Evolutionary conservation across 1,140 invertebrate genomes (phyloP), one percentile per base, ranked within the genome.

Genomic region (Dendroctonus valens): DNA sequence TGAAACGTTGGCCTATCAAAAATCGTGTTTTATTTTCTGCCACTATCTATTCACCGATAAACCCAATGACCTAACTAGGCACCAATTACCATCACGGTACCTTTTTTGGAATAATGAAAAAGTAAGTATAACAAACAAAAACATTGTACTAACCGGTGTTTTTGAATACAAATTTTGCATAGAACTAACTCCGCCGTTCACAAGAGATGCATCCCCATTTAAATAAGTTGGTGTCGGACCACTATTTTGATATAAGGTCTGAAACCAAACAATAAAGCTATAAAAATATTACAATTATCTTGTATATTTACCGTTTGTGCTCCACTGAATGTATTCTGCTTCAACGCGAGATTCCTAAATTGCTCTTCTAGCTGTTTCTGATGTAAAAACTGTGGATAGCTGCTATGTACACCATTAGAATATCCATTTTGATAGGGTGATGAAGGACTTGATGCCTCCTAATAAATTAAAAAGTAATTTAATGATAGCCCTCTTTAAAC

Each of bases 311-410:
- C 66, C 52, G 66, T 68, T 62, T 68, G 66, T 41, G 66, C 44
- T 48, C 54, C 66, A 46, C 48, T 40, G 11, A 58, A 68, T 64
- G 55, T 57, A 50, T 70, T 52, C 44, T 75, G 73, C 66, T 74
- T 74, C 12, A 72, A 26, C 14, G 67, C 65, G 58, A 75, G 61
- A 67, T 74, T 73, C 44, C 76, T 57, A 8, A 78, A 52, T 57
- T 75, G 74, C 59, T 76, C 75, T 60, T 78, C 75, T 42, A 78
- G 54, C 52, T 78, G 75, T 65, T 75, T 72, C 57, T 78, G 77
- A 54, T 75, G 75, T 42, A 75, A 52, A 63, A 57, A 67, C 14
- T 59, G 51, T 39, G 70, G 69, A 41, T 69, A 70, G 41, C 48
- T 12, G 14, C 59, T 65, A 37, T 69, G 68, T 40, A 59, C 9